Evolutionary conservation across 1,140 invertebrate species (phyloP).

Genomic region (Lordiphosa stackelbergi): DNA sequence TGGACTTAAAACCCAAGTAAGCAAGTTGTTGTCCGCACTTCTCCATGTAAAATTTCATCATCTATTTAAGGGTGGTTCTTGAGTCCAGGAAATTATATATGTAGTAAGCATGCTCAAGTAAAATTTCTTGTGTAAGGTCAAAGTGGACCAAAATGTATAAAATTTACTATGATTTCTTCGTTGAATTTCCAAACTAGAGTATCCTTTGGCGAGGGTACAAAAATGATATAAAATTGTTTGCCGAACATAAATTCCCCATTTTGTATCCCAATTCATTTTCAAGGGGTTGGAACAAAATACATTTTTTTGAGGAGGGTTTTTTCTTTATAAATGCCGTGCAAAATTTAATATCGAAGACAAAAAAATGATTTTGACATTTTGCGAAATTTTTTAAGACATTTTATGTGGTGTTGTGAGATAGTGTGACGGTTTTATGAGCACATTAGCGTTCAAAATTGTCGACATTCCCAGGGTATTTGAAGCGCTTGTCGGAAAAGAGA

Average conservation of each 20-base stretch:
- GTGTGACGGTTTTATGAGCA: slow-evolving; percentile 65
- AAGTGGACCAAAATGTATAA: slow-evolving; percentile 34
- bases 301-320: slow-evolving; percentile 19
- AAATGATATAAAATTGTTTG: slow-evolving; percentile 51
- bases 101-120: slow-evolving; percentile 34
- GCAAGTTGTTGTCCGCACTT: no score
- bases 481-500: slow-evolving; percentile 25
- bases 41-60: no score
- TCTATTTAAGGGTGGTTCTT: no score
- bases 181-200: no score
- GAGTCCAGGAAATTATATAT: no score
- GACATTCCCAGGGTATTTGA: slow-evolving; percentile 41
- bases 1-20: no score
- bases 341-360: slow-evolving; percentile 49
- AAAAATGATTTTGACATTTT: slow-evolving; percentile 60
- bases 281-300: slow-evolving; percentile 32
- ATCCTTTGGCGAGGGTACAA: slow-evolving; percentile 25
- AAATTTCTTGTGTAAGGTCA: slow-evolving; percentile 53
- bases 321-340: slow-evolving; percentile 57
- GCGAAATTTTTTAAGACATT: slow-evolving; percentile 31
- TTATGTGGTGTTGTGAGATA: slow-evolving; percentile 60
- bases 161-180: not conserved
- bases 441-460: slow-evolving; percentile 37
- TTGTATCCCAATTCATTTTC: slow-evolving; percentile 24
- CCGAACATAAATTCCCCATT: slow-evolving; percentile 32